Evolutionary conservation across 2,797 vertebrate genomes (phyloP).

Genomic region (Halcyon leucocephala): DNA sequence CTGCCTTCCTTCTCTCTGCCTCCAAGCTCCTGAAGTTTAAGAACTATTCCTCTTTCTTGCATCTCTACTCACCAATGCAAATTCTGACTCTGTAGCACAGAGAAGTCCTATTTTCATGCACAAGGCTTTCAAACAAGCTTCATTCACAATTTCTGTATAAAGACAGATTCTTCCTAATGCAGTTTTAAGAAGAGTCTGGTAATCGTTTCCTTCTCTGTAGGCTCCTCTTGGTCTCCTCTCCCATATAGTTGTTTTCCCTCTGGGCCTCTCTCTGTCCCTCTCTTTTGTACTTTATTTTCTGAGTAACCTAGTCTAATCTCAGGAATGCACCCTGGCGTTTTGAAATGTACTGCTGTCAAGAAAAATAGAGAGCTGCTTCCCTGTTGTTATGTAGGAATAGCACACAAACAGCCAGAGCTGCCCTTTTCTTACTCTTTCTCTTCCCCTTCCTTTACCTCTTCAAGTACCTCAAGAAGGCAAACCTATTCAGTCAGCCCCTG

Average conservation of each 20-base stretch:
- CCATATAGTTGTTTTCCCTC: background rate
- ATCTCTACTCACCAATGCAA: background rate
- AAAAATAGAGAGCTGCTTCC: background rate
- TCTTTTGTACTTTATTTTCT: slow-evolving; percentile 1
- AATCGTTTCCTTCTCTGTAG: background rate
- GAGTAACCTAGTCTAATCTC: background rate
- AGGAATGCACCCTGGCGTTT: background rate
- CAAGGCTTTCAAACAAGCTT: background rate
- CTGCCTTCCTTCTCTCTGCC: background rate
- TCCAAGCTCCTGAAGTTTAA: background rate
- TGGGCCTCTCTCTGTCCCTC: background rate
- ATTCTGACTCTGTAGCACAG: background rate
- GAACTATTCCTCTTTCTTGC: background rate
- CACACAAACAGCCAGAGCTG: background rate
- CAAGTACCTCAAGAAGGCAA: background rate
- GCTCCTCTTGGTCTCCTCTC: background rate
- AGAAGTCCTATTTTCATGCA: background rate
- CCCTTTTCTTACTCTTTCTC: background rate
- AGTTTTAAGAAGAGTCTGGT: background rate
- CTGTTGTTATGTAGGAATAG: background rate
- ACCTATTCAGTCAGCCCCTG: background rate
- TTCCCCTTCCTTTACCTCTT: background rate
- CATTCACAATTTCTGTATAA: background rate
- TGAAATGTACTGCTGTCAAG: background rate
- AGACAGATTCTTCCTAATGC: background rate